phyloP scores from a whole-genome alignment of 2,113 vertebrate genomes.

The Dolichallabes microphthalmus region DNA sequence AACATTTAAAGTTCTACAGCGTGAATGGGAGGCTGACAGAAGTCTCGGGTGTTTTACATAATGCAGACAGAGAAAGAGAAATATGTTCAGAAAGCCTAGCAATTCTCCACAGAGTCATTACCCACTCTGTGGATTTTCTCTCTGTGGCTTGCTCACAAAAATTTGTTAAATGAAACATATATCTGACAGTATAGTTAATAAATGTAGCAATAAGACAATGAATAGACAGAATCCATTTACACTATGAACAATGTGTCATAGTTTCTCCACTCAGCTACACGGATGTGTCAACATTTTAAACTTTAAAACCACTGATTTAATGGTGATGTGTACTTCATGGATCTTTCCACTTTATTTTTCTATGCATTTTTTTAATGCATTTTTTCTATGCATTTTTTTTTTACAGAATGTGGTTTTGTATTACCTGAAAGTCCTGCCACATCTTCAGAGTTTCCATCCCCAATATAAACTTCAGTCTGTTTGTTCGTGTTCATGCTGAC shows the following conservation, averaged over 20 bases:
- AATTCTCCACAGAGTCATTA: slow-evolving; percentile 22
- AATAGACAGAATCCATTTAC: background rate
- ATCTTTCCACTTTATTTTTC: background rate
- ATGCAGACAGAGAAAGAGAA: slow-evolving; percentile 27
- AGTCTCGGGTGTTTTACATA: slow-evolving; percentile 48
- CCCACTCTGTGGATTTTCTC: slow-evolving; percentile 6
- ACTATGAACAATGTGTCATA: background rate
- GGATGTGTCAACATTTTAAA: background rate
- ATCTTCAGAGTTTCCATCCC: background rate
- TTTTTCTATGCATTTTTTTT: too few relatives aligned
- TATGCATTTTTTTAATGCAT: background rate
- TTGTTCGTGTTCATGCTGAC: slow-evolving; percentile 23
- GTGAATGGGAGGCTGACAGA: slow-evolving; percentile 29
- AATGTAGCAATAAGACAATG: background rate
- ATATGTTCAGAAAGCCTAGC: slow-evolving; percentile 29
- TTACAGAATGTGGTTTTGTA: background rate
- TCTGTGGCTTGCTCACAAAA: background rate
- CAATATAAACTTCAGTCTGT: slow-evolving; percentile 2
- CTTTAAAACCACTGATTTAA: background rate
- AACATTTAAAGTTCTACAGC: slow-evolving; percentile 55
- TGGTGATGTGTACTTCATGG: background rate
- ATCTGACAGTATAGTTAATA: background rate
- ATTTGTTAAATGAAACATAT: slow-evolving; percentile 1
- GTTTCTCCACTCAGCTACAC: background rate
- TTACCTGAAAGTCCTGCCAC: background rate